phyloP scores from a whole-genome alignment of 2,797 vertebrate genomes.

The Protonibea diacanthus region DNA sequence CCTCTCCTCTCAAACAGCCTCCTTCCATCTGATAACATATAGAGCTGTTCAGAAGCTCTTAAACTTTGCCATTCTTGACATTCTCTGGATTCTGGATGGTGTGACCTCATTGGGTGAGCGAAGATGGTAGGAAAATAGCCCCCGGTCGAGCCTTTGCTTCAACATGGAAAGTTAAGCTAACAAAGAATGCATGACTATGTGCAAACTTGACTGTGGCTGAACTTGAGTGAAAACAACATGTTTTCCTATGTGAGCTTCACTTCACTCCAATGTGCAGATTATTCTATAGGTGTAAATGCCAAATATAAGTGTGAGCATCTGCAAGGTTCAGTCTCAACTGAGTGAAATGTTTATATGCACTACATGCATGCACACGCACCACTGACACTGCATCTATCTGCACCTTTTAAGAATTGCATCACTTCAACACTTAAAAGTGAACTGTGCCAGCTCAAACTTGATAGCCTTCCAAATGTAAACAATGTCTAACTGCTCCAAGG shows the following conservation, averaged over 20 bases:
- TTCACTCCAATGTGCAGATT: slow-evolving; percentile 38
- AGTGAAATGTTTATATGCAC: not conserved
- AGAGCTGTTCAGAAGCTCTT: slow-evolving; percentile 72
- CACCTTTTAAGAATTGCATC: not conserved
- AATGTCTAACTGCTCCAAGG: not conserved
- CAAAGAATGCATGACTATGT: slow-evolving; percentile 82
- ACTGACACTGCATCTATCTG: not conserved
- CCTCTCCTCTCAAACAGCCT: slow-evolving; percentile 58
- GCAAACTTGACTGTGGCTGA: slow-evolving; percentile 79
- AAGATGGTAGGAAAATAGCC: slow-evolving; percentile 80
- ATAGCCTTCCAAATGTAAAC: not conserved
- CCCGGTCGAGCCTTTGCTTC: slow-evolving; percentile 77
- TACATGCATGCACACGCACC: not conserved
- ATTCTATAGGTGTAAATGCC: slow-evolving; percentile 34
- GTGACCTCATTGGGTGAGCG: slow-evolving; percentile 83
- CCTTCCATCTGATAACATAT: slow-evolving; percentile 78
- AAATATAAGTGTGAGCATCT: slow-evolving; percentile 20
- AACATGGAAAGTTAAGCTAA: slow-evolving; percentile 82
- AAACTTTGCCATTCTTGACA: slow-evolving; percentile 80
- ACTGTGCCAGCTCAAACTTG: not conserved
- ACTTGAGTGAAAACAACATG: slow-evolving; percentile 76
- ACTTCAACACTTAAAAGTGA: not conserved
- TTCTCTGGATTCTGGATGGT: slow-evolving; percentile 78
- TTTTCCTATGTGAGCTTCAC: slow-evolving; percentile 51
- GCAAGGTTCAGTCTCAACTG: slow-evolving; percentile 8